phyloP scores from a whole-genome alignment of 1,140 invertebrate species.

The Meloidogyne hapla region DNA sequence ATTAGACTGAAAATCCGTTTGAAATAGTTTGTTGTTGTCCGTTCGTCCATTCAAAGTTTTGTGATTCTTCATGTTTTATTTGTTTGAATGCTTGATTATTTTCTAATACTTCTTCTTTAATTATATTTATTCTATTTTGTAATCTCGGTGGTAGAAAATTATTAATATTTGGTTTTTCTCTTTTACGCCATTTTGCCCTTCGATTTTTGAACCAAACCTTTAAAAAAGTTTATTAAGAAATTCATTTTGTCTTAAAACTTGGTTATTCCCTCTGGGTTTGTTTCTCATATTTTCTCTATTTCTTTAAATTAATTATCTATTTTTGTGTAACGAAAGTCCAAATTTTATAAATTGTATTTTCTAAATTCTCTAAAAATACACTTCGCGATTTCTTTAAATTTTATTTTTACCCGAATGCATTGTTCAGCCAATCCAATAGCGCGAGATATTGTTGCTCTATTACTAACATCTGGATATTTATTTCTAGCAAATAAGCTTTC shows the following conservation, averaged over 20 bases:
- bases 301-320: background rate
- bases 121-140: background rate
- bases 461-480: conserved; percentile 27
- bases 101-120: too few species aligned
- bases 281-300: background rate
- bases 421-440: conserved; percentile 25
- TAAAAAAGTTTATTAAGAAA: background rate
- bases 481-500: conserved; percentile 19
- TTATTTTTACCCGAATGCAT: conserved; percentile 18
- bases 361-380: background rate
- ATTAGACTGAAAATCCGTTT: too few species aligned
- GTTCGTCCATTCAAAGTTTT: background rate
- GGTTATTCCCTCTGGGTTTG: background rate
- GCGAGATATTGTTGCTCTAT: conserved; percentile 23
- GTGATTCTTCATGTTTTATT: background rate
- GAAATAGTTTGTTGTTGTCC: background rate
- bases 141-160: background rate
- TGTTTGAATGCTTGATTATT: background rate
- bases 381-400: background rate
- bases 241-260: background rate
- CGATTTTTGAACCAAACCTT: conserved; percentile 28
- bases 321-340: background rate
- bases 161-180: conserved; percentile 12
- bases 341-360: background rate
- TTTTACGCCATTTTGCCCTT: conserved; percentile 31